phyloP scores from a whole-genome alignment of 1,140 invertebrate genomes.

The Orchestia grillus region DNA sequence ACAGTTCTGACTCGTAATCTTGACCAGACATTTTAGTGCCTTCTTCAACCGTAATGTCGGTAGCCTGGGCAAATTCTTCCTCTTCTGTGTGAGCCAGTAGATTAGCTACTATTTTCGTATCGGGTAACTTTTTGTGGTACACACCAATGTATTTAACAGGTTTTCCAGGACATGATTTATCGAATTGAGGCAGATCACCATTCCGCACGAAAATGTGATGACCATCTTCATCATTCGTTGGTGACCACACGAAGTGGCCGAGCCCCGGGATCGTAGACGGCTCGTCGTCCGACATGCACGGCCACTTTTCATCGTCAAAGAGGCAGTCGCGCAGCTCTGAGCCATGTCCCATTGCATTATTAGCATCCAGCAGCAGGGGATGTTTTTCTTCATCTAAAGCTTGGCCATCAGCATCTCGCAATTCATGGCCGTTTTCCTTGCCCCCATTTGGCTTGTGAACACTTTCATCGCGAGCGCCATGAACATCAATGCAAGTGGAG shows the following conservation, averaged over 20 bases:
- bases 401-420: background rate
- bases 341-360: background rate
- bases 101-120: constrained; percentile 1
- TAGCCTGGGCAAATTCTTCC: background rate
- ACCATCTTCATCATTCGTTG: background rate
- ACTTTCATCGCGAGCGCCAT: background rate
- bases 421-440: background rate
- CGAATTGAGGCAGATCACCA: background rate
- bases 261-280: background rate
- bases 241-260: background rate
- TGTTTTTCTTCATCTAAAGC: background rate
- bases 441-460: background rate
- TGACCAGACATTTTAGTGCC: background rate
- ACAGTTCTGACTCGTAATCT: background rate
- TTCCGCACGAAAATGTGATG: background rate
- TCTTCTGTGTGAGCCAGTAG: background rate
- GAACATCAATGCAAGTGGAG: background rate
- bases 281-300: background rate
- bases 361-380: background rate
- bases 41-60: background rate
- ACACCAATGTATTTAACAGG: background rate
- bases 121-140: constrained; percentile 5
- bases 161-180: constrained; percentile 1
- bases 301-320: background rate
- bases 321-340: background rate